These are phyloP conservation scores for Euphonia xanthogaster DNA, from an alignment of 2,797 vertebrate genomes.

Conservation along the genomic window DNA sequence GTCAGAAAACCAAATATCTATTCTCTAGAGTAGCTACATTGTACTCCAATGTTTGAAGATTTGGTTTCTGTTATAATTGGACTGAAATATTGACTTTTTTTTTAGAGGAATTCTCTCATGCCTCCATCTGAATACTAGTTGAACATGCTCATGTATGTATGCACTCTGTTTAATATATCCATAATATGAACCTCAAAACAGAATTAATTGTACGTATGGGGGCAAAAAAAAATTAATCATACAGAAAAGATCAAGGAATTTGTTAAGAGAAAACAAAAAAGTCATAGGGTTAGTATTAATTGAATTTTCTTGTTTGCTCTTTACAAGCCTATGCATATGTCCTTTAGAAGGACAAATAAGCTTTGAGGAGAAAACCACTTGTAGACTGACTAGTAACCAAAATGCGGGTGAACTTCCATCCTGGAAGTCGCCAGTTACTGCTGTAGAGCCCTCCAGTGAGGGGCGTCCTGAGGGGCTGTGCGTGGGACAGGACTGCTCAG, in stretches of 20 bases:
- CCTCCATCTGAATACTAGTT: not conserved
- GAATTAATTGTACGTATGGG: not conserved
- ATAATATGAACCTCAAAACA: not conserved
- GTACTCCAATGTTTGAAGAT: not conserved
- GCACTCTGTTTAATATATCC: not conserved
- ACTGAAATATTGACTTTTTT: not conserved
- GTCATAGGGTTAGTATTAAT: not conserved
- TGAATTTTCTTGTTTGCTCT: not conserved
- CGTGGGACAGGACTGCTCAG: fast-evolving
- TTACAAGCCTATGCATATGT: not conserved
- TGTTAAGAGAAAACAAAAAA: not conserved
- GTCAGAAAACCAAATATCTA: conserved; percentile 39
- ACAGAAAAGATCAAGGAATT: not conserved
- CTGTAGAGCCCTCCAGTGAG: not conserved
- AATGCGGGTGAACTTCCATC: not conserved
- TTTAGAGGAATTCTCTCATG: not conserved
- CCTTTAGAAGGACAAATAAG: not conserved
- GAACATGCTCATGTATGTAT: not conserved
- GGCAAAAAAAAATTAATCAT: not conserved
- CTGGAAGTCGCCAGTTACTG: not conserved
- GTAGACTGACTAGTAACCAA: not conserved
- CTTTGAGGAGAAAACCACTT: not conserved
- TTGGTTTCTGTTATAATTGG: conserved; percentile 32
- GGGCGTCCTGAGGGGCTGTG: not conserved
- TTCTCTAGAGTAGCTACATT: not conserved